phyloP scores from a whole-genome alignment of 2,797 vertebrate species.

The Lates japonicus region DNA sequence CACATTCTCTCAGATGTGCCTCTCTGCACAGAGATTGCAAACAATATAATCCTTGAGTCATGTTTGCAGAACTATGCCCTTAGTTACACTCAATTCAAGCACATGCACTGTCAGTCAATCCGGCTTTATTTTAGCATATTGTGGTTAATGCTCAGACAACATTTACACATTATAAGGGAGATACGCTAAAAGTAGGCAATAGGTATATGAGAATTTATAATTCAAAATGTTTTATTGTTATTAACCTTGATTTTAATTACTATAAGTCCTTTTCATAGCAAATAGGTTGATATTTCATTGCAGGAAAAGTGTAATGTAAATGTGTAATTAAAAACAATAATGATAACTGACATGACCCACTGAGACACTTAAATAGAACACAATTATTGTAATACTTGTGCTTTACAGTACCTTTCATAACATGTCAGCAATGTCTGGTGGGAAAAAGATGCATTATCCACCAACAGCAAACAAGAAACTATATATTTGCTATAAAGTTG shows the following conservation, averaged over 20 bases:
- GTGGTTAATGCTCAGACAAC: neutral
- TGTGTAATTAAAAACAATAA: too few species aligned
- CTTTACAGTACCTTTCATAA: too few species aligned
- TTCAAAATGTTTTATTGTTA: neutral
- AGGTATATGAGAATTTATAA: neutral
- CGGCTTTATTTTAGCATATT: neutral
- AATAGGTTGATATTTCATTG: too few species aligned
- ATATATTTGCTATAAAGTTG: too few species aligned
- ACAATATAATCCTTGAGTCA: constrained; percentile 49
- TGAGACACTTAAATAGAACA: too few species aligned
- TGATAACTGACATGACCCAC: too few species aligned
- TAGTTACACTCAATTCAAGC: constrained; percentile 28
- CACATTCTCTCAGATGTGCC: constrained; percentile 41
- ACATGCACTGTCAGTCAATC: constrained; percentile 8
- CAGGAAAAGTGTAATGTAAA: too few species aligned
- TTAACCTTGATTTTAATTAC: neutral
- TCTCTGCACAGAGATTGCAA: constrained; percentile 40
- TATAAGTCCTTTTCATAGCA: too few species aligned
- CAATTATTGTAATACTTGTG: too few species aligned
- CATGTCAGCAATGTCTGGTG: too few species aligned
- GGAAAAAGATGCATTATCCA: too few species aligned
- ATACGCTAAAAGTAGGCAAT: neutral
- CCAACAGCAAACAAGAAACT: too few species aligned
- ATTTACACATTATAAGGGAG: neutral
- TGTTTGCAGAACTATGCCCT: constrained; percentile 39